Evolutionary conservation across 1,140 invertebrate species (phyloP).

Genomic region (Drosophila setifemur): DNA sequence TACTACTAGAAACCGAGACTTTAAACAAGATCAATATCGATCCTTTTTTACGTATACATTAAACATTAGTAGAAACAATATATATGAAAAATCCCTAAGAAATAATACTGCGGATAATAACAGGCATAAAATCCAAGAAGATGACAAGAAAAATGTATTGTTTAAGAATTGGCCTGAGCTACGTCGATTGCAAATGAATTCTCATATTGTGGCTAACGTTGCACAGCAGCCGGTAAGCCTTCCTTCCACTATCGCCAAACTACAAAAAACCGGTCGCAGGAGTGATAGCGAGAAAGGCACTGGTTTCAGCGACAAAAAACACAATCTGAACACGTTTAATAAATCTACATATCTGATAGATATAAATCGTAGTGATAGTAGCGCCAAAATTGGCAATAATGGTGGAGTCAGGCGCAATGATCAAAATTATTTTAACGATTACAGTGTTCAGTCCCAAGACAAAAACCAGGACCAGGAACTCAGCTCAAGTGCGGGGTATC

Average conservation of each 20-base stretch:
- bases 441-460: constrained; percentile 20
- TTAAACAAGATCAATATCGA: constrained; percentile 1
- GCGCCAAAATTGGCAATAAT: constrained; percentile 26
- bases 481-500: neutral
- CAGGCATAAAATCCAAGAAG: neutral
- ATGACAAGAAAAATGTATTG: neutral
- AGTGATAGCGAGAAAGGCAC: constrained; percentile 1
- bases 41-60: constrained; percentile 8
- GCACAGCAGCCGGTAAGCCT: neutral
- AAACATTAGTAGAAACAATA: constrained; percentile 10
- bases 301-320: constrained; percentile 13
- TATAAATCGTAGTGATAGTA: constrained; percentile 72
- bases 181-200: constrained; percentile 2
- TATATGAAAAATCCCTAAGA: neutral
- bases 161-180: constrained; percentile 18
- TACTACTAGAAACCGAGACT: neutral
- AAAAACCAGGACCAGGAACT: constrained; percentile 9
- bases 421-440: constrained; percentile 63
- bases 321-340: constrained; percentile 48
- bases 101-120: neutral
- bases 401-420: constrained; percentile 33
- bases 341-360: constrained; percentile 79
- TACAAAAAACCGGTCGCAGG: constrained; percentile 1
- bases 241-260: neutral
- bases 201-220: neutral